Conservation (phyloP, 2,888 invertebrate species). For the Melieria omissa region DNA sequence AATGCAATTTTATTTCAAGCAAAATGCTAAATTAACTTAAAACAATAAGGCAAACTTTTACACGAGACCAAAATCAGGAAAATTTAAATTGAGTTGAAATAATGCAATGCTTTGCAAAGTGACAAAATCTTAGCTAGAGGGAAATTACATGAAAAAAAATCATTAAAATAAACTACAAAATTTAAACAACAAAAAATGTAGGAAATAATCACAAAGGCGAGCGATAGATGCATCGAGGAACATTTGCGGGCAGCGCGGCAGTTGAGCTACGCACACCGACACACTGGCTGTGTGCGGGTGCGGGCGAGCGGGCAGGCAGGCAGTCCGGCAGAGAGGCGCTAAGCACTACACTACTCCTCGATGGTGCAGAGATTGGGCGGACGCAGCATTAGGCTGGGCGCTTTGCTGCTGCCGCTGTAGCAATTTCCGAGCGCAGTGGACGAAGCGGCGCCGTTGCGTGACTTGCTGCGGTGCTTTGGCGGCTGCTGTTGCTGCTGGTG, state of each 20-base stretch:
- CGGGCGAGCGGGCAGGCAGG: conserved; percentile 33
- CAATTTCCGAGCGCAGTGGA: too few species aligned
- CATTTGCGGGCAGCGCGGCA: background rate
- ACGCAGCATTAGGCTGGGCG: conserved; percentile 48
- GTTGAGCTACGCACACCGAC: too few species aligned
- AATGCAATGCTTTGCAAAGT: background rate
- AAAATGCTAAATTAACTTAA: conserved; percentile 2
- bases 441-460: conserved; percentile 12
- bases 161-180: conserved; percentile 1
- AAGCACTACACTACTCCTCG: conserved; percentile 50
- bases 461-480: conserved; percentile 18
- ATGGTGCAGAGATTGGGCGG: conserved; percentile 57
- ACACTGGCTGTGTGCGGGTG: conserved; percentile 34
- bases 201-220: conserved; percentile 1
- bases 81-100: too few species aligned
- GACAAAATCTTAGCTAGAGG: background rate
- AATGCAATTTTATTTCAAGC: background rate
- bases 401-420: conserved; percentile 18
- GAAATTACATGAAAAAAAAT: background rate
- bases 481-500: conserved; percentile 26
- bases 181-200: background rate
- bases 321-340: background rate
- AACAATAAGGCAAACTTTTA: background rate
- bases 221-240: conserved; percentile 20
- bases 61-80: too few species aligned